Base-by-base conservation (phyloP, 2,888 invertebrate genomes). In the Latrodectus elegans region DNA sequence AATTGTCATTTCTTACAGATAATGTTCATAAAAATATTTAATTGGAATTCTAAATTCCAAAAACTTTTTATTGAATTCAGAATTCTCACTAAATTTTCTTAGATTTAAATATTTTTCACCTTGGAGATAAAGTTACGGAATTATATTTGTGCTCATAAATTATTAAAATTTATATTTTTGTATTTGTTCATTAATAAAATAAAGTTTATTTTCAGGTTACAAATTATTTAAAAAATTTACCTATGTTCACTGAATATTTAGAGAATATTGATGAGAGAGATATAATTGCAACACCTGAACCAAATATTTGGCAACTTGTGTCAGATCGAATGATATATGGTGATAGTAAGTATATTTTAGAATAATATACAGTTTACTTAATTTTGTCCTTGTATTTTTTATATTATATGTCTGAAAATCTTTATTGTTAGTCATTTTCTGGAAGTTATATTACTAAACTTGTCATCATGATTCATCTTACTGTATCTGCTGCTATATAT, bases 281-380 rank as follows among this genome's bases (percentile, higher is more conserved):
- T 84, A 86, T 91, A 17, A 82, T 86, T 60, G 79, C 89, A 86
- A 83, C 90, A 12, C 85, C 84, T 65, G 88, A 88, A 14, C 83
- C 90, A 79, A 91, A 91, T 88, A 91, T 91, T 55, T 92, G 91
- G 91, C 90, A 91, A 52, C 89, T 92, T 38, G 89, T 92, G 8
- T 89, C 91, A 12, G 77, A 90, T 38, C 92, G 92, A 88, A 89
- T 91, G 10, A 90, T 91, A 0, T 91, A 91, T 52, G 91, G 92
- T 8, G 91, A 91, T 89, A 91, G 92, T 92, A 88, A 84, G 90
- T 64, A 12, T 74, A 49, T n/a, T 17, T 73, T 82, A 67, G 38
- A 76, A 9, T 55, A 26, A 12, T 75, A 10, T 52, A 22, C 1
- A 8, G 68, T 17, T 71, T 70, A 53, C 52, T 8, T 70, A 65